Evolutionary conservation across 2,113 vertebrate species (phyloP).

Genomic region (Corythaixoides concolor): DNA sequence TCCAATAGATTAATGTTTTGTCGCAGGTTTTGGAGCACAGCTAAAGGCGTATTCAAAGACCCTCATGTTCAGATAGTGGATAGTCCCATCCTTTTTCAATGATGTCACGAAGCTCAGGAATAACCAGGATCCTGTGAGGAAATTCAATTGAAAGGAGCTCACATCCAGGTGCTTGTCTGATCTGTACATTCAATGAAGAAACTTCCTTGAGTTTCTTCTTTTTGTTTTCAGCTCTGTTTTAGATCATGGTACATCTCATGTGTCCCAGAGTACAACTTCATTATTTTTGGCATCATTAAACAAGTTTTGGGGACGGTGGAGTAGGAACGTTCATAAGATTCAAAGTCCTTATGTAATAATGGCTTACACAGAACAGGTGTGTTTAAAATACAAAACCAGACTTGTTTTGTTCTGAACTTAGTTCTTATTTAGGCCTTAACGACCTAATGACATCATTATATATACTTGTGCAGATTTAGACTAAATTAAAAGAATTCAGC

Average conservation of each 20-base stretch:
- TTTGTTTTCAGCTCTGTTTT: neutral
- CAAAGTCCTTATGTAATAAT: neutral
- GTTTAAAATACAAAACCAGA: neutral
- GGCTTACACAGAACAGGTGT: neutral
- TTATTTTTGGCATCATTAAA: neutral
- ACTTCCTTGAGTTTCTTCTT: neutral
- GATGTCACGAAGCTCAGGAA: neutral
- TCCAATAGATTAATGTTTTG: neutral
- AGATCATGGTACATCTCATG: neutral
- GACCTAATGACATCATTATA: neutral
- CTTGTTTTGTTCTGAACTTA: neutral
- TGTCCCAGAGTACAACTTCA: neutral
- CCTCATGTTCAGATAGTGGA: neutral
- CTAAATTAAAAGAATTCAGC: neutral
- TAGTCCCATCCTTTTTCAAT: neutral
- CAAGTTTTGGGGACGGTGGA: neutral
- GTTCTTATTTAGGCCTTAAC: neutral
- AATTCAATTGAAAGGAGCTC: neutral
- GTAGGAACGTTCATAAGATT: neutral
- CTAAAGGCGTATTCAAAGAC: neutral
- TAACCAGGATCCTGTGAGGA: neutral
- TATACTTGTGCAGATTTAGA: neutral
- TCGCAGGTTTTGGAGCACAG: neutral
- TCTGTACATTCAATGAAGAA: neutral
- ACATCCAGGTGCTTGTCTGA: neutral